Evolutionary conservation across 1,140 invertebrate genomes (phyloP).

Genomic region (Tyrophagus putrescentiae): DNA sequence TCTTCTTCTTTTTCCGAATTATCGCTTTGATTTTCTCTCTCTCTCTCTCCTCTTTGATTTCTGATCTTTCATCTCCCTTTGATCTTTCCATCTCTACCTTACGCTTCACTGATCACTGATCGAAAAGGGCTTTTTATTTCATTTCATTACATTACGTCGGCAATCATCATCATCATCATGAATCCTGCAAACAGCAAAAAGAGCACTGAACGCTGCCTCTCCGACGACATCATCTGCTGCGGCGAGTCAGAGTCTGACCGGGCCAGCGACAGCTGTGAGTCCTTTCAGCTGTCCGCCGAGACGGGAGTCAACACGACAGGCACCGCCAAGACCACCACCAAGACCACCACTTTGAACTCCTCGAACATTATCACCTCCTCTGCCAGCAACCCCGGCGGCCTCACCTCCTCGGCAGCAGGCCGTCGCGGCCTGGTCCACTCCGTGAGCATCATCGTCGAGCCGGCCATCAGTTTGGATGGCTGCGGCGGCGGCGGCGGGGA

Average conservation of each 20-base stretch:
- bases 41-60: not conserved
- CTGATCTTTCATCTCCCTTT: not conserved
- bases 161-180: not conserved
- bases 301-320: not conserved
- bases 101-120: too few relatives aligned
- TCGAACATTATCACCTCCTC: too few relatives aligned
- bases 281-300: not conserved
- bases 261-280: not conserved
- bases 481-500: not conserved
- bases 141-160: not conserved
- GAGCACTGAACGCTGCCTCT: not conserved
- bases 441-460: constrained; percentile 24
- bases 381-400: not conserved
- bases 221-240: constrained; percentile 6
- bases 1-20: too few relatives aligned
- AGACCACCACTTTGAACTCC: too few relatives aligned
- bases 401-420: not conserved
- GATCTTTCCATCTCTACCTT: too few relatives aligned
- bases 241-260: not conserved
- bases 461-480: constrained; percentile 10
- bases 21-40: too few relatives aligned
- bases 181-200: not conserved
- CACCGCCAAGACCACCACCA: not conserved
- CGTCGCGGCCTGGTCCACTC: constrained; percentile 18
- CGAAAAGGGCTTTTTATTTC: too few relatives aligned